Percentiles rank a stretch among this genome's conserved stretches.
These are phyloP conservation scores for Apis cerana DNA, from an alignment of 1,140 invertebrate species.

Conservation along the genomic window DNA sequence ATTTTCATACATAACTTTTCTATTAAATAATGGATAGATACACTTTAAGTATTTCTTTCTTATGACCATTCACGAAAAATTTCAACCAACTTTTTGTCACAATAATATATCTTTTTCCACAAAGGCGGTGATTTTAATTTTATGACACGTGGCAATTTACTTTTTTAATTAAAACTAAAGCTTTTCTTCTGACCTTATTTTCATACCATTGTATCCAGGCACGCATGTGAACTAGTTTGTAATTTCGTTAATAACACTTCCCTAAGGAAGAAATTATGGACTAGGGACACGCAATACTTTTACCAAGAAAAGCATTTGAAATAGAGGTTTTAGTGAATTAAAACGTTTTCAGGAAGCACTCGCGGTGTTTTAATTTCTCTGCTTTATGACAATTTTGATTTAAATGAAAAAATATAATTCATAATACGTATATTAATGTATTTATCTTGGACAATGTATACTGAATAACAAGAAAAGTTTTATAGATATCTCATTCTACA, in stretches of 20 bases:
- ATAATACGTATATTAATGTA: too few species aligned
- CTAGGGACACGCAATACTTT: constrained; percentile 42
- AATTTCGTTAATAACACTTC: constrained; percentile 59
- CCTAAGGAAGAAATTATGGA: constrained; percentile 27
- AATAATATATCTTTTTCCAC: not conserved
- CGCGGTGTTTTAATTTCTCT: not conserved
- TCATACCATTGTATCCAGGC: constrained; percentile 15
- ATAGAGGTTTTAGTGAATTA: constrained; percentile 41
- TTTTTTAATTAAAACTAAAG: constrained; percentile 61
- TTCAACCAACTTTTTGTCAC: not conserved
- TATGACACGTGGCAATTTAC: not conserved
- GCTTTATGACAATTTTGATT: not conserved
- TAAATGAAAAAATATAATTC: not conserved
- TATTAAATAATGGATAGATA: too few species aligned
- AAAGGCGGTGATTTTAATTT: not conserved
- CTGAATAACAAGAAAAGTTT: too few species aligned
- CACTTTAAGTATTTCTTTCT: too few species aligned
- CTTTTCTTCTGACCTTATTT: constrained; percentile 59
- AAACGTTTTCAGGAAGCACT: constrained; percentile 16
- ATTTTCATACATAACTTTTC: too few species aligned
- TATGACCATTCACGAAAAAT: too few species aligned
- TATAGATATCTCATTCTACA: too few species aligned
- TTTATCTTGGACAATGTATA: not conserved
- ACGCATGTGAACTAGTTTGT: constrained; percentile 58
- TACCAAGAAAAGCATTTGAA: constrained; percentile 39